Evolutionary conservation across 2,797 vertebrate species (phyloP).

Genomic region (Coccyzus lansbergi): DNA sequence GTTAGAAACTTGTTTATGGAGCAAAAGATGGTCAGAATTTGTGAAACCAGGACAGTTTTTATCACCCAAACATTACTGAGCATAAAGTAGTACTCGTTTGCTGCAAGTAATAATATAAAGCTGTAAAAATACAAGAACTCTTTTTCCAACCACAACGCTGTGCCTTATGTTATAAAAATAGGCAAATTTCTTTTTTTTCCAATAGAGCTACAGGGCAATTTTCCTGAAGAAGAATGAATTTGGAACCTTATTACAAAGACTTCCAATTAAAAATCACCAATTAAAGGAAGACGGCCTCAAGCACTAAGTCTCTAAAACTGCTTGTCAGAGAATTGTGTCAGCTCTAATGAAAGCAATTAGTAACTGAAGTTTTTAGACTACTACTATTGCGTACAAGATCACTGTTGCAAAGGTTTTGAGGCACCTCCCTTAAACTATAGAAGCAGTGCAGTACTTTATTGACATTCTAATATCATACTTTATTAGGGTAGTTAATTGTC

Average conservation of each 20-base stretch:
- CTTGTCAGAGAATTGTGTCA: conserved; percentile 16
- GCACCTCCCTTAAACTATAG: not conserved
- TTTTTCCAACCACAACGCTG: conserved; percentile 14
- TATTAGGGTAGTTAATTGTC: not conserved
- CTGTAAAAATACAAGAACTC: conserved; percentile 47
- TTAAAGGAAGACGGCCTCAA: conserved; percentile 45
- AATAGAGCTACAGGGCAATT: conserved; percentile 37
- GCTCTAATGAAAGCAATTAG: conserved; percentile 38
- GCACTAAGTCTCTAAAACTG: not conserved
- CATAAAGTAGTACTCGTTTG: not conserved
- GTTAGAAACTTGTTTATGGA: not conserved
- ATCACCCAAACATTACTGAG: not conserved
- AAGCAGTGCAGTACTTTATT: not conserved
- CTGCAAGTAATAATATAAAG: conserved; percentile 43
- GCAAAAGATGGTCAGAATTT: conserved; percentile 15
- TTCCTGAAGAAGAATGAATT: conserved; percentile 45
- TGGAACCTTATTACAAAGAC: conserved; percentile 34
- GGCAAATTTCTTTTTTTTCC: not conserved
- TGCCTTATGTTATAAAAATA: conserved; percentile 47
- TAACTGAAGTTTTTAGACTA: conserved; percentile 7
- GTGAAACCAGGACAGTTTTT: not conserved
- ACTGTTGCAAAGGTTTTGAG: not conserved
- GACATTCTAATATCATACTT: not conserved
- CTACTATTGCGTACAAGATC: not conserved
- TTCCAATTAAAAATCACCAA: conserved; percentile 56